These are phyloP conservation scores for Drosophila cracens DNA, from an alignment of 2,888 invertebrate species.

Conservation along the genomic window DNA sequence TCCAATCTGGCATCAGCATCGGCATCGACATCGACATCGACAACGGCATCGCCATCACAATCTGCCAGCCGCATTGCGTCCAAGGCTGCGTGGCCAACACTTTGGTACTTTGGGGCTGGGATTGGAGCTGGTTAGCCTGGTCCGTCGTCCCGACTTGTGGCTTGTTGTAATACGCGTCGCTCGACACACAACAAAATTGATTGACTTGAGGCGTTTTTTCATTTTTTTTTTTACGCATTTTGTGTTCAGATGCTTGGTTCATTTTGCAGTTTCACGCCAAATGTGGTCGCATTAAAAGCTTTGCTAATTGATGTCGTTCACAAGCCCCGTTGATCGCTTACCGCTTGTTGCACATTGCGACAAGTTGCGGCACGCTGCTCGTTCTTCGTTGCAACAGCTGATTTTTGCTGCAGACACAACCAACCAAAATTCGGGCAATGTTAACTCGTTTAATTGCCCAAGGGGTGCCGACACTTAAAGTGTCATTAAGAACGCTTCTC, in stretches of 20 bases:
- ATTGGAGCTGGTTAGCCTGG: conserved; percentile 27
- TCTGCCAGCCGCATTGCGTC: conserved; percentile 32
- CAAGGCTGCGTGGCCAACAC: conserved; percentile 60
- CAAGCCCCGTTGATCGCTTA: conserved; percentile 38
- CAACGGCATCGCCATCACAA: conserved; percentile 38
- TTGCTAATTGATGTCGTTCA: conserved; percentile 81
- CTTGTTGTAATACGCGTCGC: conserved; percentile 51
- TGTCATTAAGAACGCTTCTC: conserved; percentile 58
- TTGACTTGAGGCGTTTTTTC: conserved; percentile 72
- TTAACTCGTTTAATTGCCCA: conserved; percentile 53
- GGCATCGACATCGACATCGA: conserved; percentile 35
- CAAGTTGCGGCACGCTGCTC: conserved; percentile 22
- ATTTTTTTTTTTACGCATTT: conserved; percentile 59
- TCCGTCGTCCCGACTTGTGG: conserved; percentile 17
- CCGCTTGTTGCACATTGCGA: conserved; percentile 49
- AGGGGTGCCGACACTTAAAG: conserved; percentile 45
- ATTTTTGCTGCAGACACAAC: conserved; percentile 5
- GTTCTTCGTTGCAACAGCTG: conserved; percentile 44
- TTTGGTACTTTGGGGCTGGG: conserved; percentile 27
- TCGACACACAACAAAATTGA: conserved; percentile 64
- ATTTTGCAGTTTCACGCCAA: conserved; percentile 73
- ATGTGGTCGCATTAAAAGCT: conserved; percentile 73
- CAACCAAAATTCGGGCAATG: conserved; percentile 19
- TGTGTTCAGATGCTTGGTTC: conserved; percentile 16
- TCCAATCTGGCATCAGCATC: conserved; percentile 63